Evolutionary conservation across 2,888 invertebrate species (phyloP), one percentile per base, ranked within the genome.

Genomic region (Polyommatus iphigenia): DNA sequence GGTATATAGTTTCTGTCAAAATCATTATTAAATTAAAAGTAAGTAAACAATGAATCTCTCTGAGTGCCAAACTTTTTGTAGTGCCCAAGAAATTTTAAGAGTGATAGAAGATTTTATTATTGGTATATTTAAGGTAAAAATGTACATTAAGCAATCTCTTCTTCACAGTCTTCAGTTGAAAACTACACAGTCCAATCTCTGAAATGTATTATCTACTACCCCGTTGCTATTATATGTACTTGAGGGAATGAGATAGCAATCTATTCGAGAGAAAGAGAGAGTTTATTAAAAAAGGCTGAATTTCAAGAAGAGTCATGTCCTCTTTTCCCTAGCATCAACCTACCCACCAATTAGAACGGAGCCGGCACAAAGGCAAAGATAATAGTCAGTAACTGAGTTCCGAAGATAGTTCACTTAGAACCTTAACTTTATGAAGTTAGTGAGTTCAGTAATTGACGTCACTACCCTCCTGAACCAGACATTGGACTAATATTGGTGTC

Each of bases 331-430:
- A 41, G 13, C 79, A 80, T 80, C 79, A 76, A 82, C 84, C 86
- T 88, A 87, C 89, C 91, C 91, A 90, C 90, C 93, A 93, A 93
- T 94, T 93, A 93, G 89, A 88, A 85, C 87, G 86, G 87, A 86
- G 89, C 90, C 82, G 84, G 90, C 91, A 93, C 93, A 94, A 94
- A 93, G 93, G 93, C 92, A 90, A 88, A 91, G 93, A 94, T 93
- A 93, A 93, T 93, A 93, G 93, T 91, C 93, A 91, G 93, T 89
- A 93, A 93, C 93, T 93, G 90, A 93, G 91, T 93, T 93, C 87
- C 83, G 87, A 93, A 94, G 93, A 93, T 93, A 93, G 92, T 93
- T 93, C 93, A 93, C 93, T 94, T 93, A 91, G 90, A 88, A 81
- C 91, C 77, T 89, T 92, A 89, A 92, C 90, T 92, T 92, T 91